Percentiles rank a stretch among this genome's conserved stretches.
Evolutionary conservation across 1,140 invertebrate species (phyloP).

Genomic region (Diorhabda sublineata): DNA sequence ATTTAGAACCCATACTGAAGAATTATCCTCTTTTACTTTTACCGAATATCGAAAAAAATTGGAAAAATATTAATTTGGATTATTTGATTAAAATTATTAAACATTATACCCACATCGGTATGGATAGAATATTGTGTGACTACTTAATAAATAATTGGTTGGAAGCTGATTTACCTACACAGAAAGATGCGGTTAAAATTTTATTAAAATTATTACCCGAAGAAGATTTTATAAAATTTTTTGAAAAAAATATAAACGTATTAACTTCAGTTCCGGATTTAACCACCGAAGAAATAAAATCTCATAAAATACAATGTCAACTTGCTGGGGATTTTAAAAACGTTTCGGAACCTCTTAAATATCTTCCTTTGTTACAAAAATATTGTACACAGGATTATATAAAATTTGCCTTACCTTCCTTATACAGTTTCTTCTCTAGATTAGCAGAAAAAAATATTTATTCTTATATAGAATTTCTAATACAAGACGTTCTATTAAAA

Average conservation of each 20-base stretch:
- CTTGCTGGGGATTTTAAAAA: neutral
- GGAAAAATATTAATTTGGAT: neutral
- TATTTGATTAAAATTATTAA: neutral
- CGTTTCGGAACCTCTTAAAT: neutral
- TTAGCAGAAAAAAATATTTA: neutral
- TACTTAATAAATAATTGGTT: neutral
- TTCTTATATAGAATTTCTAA: neutral
- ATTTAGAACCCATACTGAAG: neutral
- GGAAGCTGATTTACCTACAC: neutral
- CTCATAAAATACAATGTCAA: neutral
- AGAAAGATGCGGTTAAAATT: neutral
- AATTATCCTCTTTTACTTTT: neutral
- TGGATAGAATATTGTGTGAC: neutral
- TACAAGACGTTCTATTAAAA: neutral
- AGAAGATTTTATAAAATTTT: neutral
- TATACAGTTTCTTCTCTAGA: neutral
- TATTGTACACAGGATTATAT: neutral
- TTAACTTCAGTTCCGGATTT: neutral
- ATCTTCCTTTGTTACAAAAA: neutral
- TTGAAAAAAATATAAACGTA: neutral
- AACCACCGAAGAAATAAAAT: neutral
- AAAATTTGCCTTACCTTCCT: neutral
- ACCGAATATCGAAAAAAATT: neutral
- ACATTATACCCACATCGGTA: neutral
- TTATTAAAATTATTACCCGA: neutral